Percentiles rank a stretch among this genome's conserved stretches.
These are phyloP conservation scores for Rhineura floridana DNA, from an alignment of 2,113 vertebrate species.

Conservation along the genomic window DNA sequence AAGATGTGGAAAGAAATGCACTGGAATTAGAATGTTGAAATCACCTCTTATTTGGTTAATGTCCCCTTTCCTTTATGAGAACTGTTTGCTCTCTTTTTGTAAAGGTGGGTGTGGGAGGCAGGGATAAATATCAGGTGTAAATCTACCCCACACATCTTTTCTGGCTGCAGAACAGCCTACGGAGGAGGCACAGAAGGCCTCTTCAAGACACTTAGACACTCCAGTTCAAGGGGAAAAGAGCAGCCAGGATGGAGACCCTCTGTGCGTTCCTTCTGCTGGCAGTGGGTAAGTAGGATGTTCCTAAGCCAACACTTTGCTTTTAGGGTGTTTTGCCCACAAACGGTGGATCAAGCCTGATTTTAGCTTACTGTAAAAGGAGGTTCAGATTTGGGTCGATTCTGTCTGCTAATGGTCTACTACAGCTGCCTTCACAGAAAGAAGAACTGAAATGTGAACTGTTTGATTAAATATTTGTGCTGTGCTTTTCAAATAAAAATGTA, in stretches of 20 bases:
- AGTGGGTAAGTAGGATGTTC: neutral
- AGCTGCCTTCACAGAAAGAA: neutral
- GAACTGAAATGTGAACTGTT: neutral
- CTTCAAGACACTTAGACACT: neutral
- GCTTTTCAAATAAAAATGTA: neutral
- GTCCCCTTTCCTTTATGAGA: neutral
- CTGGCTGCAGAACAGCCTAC: neutral
- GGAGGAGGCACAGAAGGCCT: neutral
- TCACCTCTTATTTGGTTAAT: neutral
- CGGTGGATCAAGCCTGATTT: neutral
- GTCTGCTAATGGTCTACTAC: neutral
- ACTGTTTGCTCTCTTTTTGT: slow-evolving; percentile 8
- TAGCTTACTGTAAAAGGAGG: neutral
- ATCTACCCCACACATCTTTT: neutral
- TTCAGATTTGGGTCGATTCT: neutral
- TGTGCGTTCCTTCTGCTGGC: neutral
- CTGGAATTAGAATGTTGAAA: neutral
- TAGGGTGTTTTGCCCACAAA: neutral
- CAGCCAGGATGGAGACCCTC: neutral
- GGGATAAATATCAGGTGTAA: too few species aligned
- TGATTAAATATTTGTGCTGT: too few species aligned
- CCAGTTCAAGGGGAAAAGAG: neutral
- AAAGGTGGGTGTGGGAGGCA: slow-evolving; percentile 1
- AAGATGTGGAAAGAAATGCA: neutral
- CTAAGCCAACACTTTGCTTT: neutral